phyloP scores from a whole-genome alignment of 2,888 invertebrate genomes.

The Neelides folsomi region DNA sequence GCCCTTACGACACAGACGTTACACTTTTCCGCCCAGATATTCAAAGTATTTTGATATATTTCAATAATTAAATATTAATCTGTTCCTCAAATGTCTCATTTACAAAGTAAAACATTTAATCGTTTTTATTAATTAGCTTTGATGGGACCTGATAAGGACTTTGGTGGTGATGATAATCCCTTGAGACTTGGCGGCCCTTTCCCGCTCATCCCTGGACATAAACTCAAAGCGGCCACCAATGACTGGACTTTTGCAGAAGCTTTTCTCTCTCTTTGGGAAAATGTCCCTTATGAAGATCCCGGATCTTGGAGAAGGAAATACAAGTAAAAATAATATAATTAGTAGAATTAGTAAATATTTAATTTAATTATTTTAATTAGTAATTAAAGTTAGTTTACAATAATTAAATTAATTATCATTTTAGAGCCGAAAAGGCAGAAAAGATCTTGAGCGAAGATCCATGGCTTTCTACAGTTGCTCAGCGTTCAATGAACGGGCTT shows the following conservation, averaged over 20 bases:
- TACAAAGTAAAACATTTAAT: background rate
- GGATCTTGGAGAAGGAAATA: conserved; percentile 18
- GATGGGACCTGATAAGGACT: conserved; percentile 25
- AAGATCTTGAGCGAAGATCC: conserved; percentile 14
- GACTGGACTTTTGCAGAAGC: conserved; percentile 28
- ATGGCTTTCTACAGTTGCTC: conserved; percentile 15
- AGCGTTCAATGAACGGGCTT: conserved; percentile 36
- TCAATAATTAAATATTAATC: background rate
- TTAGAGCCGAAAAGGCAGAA: conserved; percentile 1
- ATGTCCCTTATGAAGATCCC: conserved; percentile 24
- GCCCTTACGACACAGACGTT: conserved; percentile 30
- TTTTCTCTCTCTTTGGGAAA: conserved; percentile 27
- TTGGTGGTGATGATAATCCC: conserved; percentile 20
- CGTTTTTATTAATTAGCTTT: conserved; percentile 8
- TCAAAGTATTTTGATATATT: conserved; percentile 7
- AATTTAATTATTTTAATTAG: background rate
- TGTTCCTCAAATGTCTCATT: background rate
- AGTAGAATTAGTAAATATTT: background rate
- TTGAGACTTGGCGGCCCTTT: conserved; percentile 22
- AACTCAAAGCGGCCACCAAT: conserved; percentile 30
- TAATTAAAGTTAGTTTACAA: background rate
- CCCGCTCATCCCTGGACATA: conserved; percentile 20
- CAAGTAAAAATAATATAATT: conserved; percentile 8
- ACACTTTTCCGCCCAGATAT: conserved; percentile 25
- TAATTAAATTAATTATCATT: no score